Base-by-base conservation (phyloP, 2,888 invertebrate genomes). In the Aspidapion aeneum region DNA sequence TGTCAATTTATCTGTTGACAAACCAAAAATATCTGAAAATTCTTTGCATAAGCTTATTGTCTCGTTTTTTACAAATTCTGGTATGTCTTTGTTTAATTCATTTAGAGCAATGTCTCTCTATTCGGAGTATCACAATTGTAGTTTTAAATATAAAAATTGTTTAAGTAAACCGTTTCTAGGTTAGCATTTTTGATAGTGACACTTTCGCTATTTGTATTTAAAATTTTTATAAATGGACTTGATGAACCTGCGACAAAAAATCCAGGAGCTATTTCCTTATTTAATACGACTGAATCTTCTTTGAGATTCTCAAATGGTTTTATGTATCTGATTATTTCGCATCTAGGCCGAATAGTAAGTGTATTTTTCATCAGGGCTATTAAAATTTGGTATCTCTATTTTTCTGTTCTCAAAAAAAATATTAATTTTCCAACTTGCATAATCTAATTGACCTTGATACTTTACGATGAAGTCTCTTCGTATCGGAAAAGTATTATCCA, bases 1-100 rank as follows among this genome's bases (percentile, higher is more conserved):
- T 16, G 67, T 63, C 16, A 66, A n/a, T 54, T 63, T 58, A 22
- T 70, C 71, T 5, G 60, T 55, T 57, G 68, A 63, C 21, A 70
- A n/a, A 0, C 56, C 61, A 59, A 71, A 69, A 35, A 70, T 63
- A 61, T 67, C 68, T 2, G 61, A 56, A 49, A 60, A 68, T 54
- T 68, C 50, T 48, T 20, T 18, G 49, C 66, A 67, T n/a, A n/a
- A n/a, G n/a, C n/a, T 0, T 7, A 55, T 22, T 20, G 59, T 21
- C 52, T 57, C 35, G 3, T 54, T 20, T 55, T 58, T 55, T 21
- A 55, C 55, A 55, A 55, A 55, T 18, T 21, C 17, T 2, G 60
- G 55, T 1, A 60, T 55, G 19, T 55, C 60, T 5, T 18, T 18
- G 19, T 60, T 52, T n/a, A 60, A 17, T 60, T 60, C 51, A 3